These are phyloP conservation scores for Caranx melampygus DNA, from an alignment of 2,113 vertebrate genomes.

Conservation along the genomic window DNA sequence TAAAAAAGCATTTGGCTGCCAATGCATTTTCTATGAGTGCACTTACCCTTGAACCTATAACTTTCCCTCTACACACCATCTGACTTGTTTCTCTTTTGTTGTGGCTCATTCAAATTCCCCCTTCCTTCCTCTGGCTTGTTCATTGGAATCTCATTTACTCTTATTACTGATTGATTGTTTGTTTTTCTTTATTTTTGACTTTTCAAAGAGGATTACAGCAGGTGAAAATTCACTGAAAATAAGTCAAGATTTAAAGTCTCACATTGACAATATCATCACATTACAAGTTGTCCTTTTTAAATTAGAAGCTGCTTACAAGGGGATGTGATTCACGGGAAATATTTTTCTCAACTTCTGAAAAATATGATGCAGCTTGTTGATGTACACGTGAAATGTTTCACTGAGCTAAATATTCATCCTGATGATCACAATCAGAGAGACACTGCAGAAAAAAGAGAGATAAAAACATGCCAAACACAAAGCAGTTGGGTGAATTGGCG, in stretches of 20 bases:
- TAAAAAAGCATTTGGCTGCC: neutral
- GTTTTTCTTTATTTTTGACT: neutral
- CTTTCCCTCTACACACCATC: neutral
- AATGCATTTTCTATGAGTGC: neutral
- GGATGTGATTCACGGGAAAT: slow-evolving; percentile 41
- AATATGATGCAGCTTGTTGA: slow-evolving; percentile 41
- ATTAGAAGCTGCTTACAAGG: slow-evolving; percentile 35
- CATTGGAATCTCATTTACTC: neutral
- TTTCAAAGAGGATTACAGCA: slow-evolving; percentile 22
- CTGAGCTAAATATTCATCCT: slow-evolving; percentile 48
- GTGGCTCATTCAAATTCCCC: neutral
- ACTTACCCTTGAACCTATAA: neutral
- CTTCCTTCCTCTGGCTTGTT: neutral
- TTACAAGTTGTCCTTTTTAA: slow-evolving; percentile 11
- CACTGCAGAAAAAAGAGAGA: neutral
- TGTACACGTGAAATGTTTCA: slow-evolving; percentile 29
- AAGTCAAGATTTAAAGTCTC: slow-evolving; percentile 25
- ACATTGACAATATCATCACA: slow-evolving; percentile 5
- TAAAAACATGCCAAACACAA: slow-evolving; percentile 44
- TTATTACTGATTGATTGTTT: neutral
- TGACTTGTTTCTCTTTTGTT: neutral
- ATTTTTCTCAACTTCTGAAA: slow-evolving; percentile 48
- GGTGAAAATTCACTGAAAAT: slow-evolving; percentile 16
- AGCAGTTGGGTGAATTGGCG: slow-evolving; percentile 6
- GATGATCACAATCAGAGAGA: slow-evolving; percentile 16